These are phyloP conservation scores for Orthonevra nobilis DNA, from an alignment of 2,888 invertebrate species.

Conservation along the genomic window DNA sequence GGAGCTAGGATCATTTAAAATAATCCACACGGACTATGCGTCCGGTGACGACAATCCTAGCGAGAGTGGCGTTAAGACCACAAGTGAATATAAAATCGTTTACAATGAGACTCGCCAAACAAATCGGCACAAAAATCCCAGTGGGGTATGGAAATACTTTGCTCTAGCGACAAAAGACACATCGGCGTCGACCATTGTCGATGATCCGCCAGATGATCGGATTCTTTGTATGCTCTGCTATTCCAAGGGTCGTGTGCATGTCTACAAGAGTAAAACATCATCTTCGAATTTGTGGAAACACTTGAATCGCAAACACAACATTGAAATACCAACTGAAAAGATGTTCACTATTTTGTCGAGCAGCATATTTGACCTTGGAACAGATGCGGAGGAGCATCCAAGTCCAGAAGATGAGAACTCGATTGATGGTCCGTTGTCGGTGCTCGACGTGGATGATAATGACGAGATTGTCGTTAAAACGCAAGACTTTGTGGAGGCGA, in stretches of 20 bases:
- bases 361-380: slow-evolving; percentile 16
- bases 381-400: slow-evolving; percentile 8
- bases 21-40: slow-evolving; percentile 34
- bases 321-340: slow-evolving; percentile 60
- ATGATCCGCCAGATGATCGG: slow-evolving; percentile 41
- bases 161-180: slow-evolving; percentile 46
- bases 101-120: slow-evolving; percentile 48
- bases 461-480: slow-evolving; percentile 24
- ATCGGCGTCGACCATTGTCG: slow-evolving; percentile 1
- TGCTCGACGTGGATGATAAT: slow-evolving; percentile 23
- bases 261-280: slow-evolving; percentile 67
- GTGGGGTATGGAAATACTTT: slow-evolving; percentile 65
- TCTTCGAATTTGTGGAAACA: slow-evolving; percentile 70
- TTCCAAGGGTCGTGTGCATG: slow-evolving; percentile 56
- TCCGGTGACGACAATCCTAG: neutral
- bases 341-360: slow-evolving; percentile 33
- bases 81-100: slow-evolving; percentile 55
- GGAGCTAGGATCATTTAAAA: slow-evolving; percentile 54
- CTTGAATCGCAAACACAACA: slow-evolving; percentile 60
- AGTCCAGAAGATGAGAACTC: no score
- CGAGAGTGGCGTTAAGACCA: neutral
- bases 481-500: slow-evolving; percentile 12
- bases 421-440: slow-evolving; percentile 30
- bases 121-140: slow-evolving; percentile 56
- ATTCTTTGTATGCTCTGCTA: slow-evolving; percentile 67